Evolutionary conservation across 2,113 vertebrate species (phyloP), one percentile per base, ranked within the genome.

Genomic region (Oxygymnocypris stewartii): DNA sequence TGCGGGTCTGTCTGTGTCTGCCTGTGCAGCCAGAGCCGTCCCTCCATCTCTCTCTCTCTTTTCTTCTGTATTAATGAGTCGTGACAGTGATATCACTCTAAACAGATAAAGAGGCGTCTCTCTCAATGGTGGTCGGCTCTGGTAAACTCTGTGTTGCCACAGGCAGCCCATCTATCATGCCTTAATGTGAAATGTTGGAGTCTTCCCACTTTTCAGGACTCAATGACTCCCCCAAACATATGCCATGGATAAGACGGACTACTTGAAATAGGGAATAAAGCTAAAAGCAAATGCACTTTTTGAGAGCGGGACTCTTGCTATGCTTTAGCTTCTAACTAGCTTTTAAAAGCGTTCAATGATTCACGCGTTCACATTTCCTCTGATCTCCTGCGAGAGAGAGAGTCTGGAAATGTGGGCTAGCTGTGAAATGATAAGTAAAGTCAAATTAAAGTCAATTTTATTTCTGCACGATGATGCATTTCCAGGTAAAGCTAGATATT

Each of bases 281-380:
- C 7, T 42, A 79, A 54, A 59, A 59, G 57, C 7, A 59, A 59
- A 59, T 59, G 57, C 20, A 2, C 57, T 59, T 59, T 44, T 73
- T 42, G 76, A 40, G 13, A 79, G 88, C 90, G 84, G 63, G 67
- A 88, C 85, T 75, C 73, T 82, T 88, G 65, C 85, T 73, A 90
- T 87, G 89, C 89, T 88, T 51, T 78, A 87, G 79, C 78, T 89
- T 91, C 89, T 88, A 89, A 81, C 88, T 75, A 65, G 69, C 82
- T 76, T 85, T 88, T 84, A 87, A 86, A 87, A 83, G 85, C 71
- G 87, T 87, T 79, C 49, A 71, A 88, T 79, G 85, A 91, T 75
- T 89, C 85, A 40, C 76, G 44, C 84, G 88, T 87, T 84, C 69
- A 73, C 35, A 71, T 71, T 71, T 71, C 84, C 85, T 90, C 75